Conservation (phyloP, 2,113 vertebrate species). For the Heterocephalus glaber region DNA sequence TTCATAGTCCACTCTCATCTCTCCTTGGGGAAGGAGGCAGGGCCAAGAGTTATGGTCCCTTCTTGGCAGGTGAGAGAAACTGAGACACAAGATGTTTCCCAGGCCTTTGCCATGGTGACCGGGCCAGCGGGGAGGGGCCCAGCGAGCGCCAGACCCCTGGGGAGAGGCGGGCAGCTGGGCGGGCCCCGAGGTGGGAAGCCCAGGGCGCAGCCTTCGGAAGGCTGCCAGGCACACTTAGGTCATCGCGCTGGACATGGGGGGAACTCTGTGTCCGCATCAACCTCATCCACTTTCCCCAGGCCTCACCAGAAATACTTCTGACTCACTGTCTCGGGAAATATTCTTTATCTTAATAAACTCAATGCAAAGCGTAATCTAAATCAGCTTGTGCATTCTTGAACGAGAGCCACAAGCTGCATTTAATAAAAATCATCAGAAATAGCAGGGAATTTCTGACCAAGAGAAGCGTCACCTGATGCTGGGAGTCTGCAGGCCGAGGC, state of each 20-base stretch:
- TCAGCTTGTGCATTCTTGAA: constrained; percentile 69
- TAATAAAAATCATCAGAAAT: constrained; percentile 76
- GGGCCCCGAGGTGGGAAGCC: constrained; percentile 65
- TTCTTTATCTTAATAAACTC: constrained; percentile 80
- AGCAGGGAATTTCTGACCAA: constrained; percentile 66
- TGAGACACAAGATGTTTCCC: constrained; percentile 40
- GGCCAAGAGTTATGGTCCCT: constrained; percentile 12
- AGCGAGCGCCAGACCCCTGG: background rate
- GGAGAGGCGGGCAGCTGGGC: background rate
- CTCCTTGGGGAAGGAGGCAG: constrained; percentile 46
- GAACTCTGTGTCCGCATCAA: constrained; percentile 75
- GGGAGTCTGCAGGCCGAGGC: background rate
- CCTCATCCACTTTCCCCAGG: constrained; percentile 68
- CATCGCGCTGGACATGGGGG: constrained; percentile 63
- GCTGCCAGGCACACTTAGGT: constrained; percentile 77
- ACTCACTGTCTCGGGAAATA: constrained; percentile 77
- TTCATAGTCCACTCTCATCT: constrained; percentile 58
- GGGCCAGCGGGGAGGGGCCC: background rate
- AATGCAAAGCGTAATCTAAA: constrained; percentile 68
- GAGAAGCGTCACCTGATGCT: constrained; percentile 64
- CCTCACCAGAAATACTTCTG: constrained; percentile 70
- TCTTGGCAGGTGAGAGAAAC: constrained; percentile 73
- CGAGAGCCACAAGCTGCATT: constrained; percentile 72
- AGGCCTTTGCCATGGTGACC: constrained; percentile 51
- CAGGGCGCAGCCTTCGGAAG: constrained; percentile 71